phyloP scores from a whole-genome alignment of 1,140 invertebrate genomes.

The Atta cephalotes region DNA sequence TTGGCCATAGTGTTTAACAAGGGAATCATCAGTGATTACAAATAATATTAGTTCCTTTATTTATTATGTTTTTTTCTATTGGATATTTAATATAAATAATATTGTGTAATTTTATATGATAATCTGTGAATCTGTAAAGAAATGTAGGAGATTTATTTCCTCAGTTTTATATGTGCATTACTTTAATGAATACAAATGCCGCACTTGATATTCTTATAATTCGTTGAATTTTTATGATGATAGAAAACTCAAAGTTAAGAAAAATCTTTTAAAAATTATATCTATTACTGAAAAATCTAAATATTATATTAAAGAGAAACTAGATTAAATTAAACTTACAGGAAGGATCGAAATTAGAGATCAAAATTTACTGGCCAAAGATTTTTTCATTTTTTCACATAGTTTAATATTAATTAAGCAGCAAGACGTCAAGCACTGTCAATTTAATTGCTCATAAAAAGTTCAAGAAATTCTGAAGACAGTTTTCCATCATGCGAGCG shows the following conservation, averaged over 20 bases:
- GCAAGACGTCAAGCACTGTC: background rate
- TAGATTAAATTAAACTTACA: background rate
- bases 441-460: slow-evolving; percentile 42
- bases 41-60: background rate
- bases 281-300: background rate
- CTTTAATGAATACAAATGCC: background rate
- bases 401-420: slow-evolving; percentile 23
- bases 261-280: background rate
- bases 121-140: background rate
- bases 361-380: background rate
- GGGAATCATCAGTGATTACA: too few species aligned
- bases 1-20: too few species aligned
- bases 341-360: background rate
- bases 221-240: background rate
- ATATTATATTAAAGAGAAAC: background rate
- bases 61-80: background rate
- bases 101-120: background rate
- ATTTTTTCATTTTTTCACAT: background rate
- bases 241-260: background rate
- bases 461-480: background rate
- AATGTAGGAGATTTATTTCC: background rate
- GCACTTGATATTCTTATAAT: background rate
- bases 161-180: background rate
- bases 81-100: background rate
- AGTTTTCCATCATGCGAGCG: slow-evolving; percentile 22